Evolutionary conservation across 2,888 invertebrate species (phyloP).

Genomic region (Agrypnus murinus): DNA sequence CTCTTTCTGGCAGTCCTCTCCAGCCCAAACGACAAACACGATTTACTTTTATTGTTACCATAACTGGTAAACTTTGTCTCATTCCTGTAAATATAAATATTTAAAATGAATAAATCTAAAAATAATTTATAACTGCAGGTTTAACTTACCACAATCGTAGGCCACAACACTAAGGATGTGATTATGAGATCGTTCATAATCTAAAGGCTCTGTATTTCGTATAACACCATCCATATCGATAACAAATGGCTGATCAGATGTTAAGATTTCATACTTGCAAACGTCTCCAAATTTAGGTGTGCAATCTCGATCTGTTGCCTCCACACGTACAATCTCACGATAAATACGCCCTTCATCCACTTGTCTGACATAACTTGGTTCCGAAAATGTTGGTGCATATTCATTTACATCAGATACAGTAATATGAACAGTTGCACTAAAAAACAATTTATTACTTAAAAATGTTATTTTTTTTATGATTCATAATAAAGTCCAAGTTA

Average conservation of each 20-base stretch:
- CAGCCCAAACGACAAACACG: constrained; percentile 73
- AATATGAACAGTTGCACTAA: constrained; percentile 93
- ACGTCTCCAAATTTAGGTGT: constrained; percentile 96
- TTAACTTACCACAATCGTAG: constrained; percentile 92
- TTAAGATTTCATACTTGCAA: constrained; percentile 97
- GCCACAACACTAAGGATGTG: constrained; percentile 98
- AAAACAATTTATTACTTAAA: constrained; percentile 57
- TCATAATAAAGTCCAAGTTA: no score
- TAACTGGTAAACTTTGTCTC: constrained; percentile 93
- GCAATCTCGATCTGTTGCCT: constrained; percentile 95
- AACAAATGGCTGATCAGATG: constrained; percentile 91
- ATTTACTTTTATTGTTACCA: constrained; percentile 92
- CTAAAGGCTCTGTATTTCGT: constrained; percentile 93
- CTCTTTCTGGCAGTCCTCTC: constrained; percentile 84
- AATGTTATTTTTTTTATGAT: constrained; percentile 2
- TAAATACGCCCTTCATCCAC: constrained; percentile 94
- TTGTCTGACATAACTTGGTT: constrained; percentile 91
- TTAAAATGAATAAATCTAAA: not conserved
- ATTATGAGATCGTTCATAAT: constrained; percentile 94
- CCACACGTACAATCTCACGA: constrained; percentile 92
- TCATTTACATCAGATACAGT: constrained; percentile 97
- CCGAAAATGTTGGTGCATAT: constrained; percentile 93
- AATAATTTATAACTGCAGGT: not conserved
- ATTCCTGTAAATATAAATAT: constrained; percentile 71
- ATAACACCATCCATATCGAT: constrained; percentile 97